These are phyloP conservation scores for Orchesella cincta DNA, from an alignment of 1,140 invertebrate genomes.

Conservation along the genomic window DNA sequence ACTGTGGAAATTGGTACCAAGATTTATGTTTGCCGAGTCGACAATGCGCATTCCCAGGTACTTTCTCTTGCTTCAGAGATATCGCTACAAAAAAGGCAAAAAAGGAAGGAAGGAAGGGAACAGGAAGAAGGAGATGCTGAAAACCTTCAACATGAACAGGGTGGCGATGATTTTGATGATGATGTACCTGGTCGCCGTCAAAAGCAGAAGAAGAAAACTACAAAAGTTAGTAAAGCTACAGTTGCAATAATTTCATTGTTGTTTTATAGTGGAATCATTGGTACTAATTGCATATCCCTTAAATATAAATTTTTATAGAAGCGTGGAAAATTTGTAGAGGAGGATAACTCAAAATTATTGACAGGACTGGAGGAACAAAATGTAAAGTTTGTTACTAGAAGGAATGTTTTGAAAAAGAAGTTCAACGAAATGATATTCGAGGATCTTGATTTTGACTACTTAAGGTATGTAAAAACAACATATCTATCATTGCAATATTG, in stretches of 20 bases:
- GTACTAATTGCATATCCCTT: not conserved
- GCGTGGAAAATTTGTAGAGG: conserved; percentile 31
- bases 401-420: conserved; percentile 36
- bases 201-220: conserved; percentile 25
- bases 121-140: conserved; percentile 15
- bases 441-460: conserved; percentile 45
- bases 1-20: conserved; percentile 46
- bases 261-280: not conserved
- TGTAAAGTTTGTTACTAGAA: conserved; percentile 35
- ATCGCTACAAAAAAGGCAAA: conserved; percentile 32
- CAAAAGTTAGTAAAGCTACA: too few species aligned
- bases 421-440: conserved; percentile 41
- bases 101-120: conserved; percentile 25
- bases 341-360: conserved; percentile 35
- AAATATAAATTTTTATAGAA: not conserved
- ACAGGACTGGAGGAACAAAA: conserved; percentile 42
- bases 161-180: conserved; percentile 17
- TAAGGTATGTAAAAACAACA: too few species aligned
- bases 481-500: too few species aligned
- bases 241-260: not conserved
- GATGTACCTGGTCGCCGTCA: conserved; percentile 6
- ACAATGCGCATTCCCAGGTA: conserved; percentile 39
- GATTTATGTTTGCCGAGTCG: conserved; percentile 49
- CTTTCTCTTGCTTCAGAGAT: conserved; percentile 41
- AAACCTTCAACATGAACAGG: not conserved